Base-by-base conservation (phyloP, 2,113 vertebrate species). In the Amphiprion percula region DNA sequence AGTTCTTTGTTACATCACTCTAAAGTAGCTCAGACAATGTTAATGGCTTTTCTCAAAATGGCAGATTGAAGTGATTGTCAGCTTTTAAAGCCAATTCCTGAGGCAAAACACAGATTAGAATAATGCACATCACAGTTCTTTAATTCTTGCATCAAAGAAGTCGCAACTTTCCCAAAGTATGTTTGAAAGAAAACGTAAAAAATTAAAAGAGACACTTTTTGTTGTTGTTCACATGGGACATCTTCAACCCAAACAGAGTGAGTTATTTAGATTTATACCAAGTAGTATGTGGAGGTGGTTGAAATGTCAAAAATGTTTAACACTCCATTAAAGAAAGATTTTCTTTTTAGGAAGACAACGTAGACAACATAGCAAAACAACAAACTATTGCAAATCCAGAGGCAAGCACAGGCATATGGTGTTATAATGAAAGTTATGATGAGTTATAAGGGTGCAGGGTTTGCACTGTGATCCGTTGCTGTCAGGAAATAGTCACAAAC, bases 1-100 rank as follows among this genome's bases (percentile, higher is more conserved):
- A 61, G 28, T 77, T 81, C 24, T 73, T 12, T 52, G 26, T 74
- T 28, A 50, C 65, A 67, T 64, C 56, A 50, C 63, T 24, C 46
- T 64, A 66, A 85, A 67, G 61, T 68, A 79, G 41, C 44, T 61
- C 69, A 79, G 65, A 87, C 24, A 50, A 77, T 68, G 62, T 84
- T 79, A 84, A 81, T 84, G 49, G 50, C 5, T 84, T 84, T 65
- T 73, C 68, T 44, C 19, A 58, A 59, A 63, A 39, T 64, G 46
- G 26, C n/a, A 0, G 17, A 82, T 28, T 74, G 58, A 83, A 83
- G 58, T 83, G 30, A 75, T 74, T 82, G 69, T 79, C 78, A 67
- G 61, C 12, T 69, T 80, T 21, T 77, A 7, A 26, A 68, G 23
- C 54, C 28, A 61, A 79, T 82, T 78, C 61, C 52, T 7, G 17